Conservation (phyloP, 2,888 invertebrate species). For the Agonopterix subpropinquella region DNA sequence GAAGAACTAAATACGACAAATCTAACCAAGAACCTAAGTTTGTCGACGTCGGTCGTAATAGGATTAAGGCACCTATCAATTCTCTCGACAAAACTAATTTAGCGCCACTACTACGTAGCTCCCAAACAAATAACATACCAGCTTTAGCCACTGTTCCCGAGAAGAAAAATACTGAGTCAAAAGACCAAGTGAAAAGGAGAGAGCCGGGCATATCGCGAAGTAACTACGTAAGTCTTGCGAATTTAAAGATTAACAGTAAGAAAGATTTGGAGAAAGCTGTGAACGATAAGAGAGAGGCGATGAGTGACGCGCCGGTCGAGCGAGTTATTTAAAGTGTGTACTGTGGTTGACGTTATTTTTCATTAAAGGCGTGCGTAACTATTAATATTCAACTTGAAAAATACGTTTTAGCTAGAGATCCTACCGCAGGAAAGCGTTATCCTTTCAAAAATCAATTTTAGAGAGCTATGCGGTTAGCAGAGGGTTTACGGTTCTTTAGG, state of each 20-base stretch:
- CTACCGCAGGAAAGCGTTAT: no score
- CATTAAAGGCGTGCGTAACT: no score
- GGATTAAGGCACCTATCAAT: conserved; percentile 35
- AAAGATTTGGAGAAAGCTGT: conserved; percentile 30
- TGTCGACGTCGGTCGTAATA: conserved; percentile 42
- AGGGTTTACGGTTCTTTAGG: no score
- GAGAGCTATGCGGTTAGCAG: no score
- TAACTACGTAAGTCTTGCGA: conserved; percentile 67
- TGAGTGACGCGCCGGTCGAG: conserved; percentile 34
- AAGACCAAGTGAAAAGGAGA: conserved; percentile 27
- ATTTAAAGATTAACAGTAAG: conserved; percentile 55
- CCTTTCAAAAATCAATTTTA: no score
- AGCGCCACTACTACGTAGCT: conserved; percentile 26
- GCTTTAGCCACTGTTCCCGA: conserved; percentile 31
- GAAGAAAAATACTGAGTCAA: conserved; percentile 19
- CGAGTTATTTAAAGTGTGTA: conserved; percentile 38
- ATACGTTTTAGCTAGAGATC: no score
- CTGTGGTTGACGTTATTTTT: no score
- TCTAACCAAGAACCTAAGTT: conserved; percentile 32
- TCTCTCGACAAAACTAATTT: conserved; percentile 20
- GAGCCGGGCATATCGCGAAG: conserved; percentile 58
- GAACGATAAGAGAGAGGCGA: conserved; percentile 17
- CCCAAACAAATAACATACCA: conserved; percentile 23
- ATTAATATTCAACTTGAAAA: no score
- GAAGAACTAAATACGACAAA: conserved; percentile 32